Evolutionary conservation across 2,888 invertebrate species (phyloP), one percentile per base, ranked within the genome.

Genomic region (Acanthacorydalis orientalis): DNA sequence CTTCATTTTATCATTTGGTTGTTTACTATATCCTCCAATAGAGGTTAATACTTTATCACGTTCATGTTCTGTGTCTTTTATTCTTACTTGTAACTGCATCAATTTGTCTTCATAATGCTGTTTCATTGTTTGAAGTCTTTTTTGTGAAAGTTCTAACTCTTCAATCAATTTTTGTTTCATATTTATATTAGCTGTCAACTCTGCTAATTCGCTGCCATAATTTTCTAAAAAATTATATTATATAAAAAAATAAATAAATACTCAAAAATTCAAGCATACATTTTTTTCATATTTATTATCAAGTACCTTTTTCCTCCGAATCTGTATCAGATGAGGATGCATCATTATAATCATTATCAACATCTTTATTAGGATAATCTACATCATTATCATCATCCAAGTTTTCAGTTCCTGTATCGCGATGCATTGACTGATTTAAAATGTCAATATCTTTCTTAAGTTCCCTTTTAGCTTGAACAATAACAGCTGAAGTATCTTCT

Each of bases 91-190:
- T 34, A 96, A 67, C 50, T 86, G 84, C 52, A 78, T 73, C 10
- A 96, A 71, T 58, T 96, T 87, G 51, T 89, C 87, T 65, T 97
- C 96, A 67, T 96, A 97, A 61, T 95, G 91, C 52, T 80, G 77
- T 49, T 84, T 77, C 74, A 96, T 79, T 0, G 84, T 77, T 46
- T 87, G 81, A 60, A 96, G 73, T 43, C 91, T 72, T 47, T 85
- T 75, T 61, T 96, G 92, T 0, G 89, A 89, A 49, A 82, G 68
- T 63, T 97, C 96, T 53, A 97, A 65, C 59, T 96, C 92, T 58
- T 92, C 91, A 52, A 98, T 93, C 41, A 97, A 71, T 48, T 89
- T 83, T 55, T 93, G 87, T 63, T 97, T 97, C 48, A 93, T 85
- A 60, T 88, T 88, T 53, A 97, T 96, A 64, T 96, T 92, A 43